Base-by-base conservation (phyloP, 2,797 vertebrate genomes). In the Oophaga sylvatica region DNA sequence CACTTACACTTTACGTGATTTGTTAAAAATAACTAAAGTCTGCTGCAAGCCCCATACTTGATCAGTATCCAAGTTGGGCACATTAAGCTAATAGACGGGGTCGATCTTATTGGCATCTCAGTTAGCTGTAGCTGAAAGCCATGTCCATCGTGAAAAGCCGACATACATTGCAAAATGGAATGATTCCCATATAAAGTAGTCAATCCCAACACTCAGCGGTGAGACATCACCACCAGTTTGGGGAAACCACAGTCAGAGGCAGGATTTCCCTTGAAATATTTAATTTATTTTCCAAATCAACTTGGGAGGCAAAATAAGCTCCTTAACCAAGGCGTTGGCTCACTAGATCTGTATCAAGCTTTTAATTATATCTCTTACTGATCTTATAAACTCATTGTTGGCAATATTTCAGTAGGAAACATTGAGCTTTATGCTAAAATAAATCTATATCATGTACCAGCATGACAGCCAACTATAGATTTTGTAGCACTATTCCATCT, bases 281-380 rank as follows among this genome's bases (percentile, higher is more conserved):
- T n/a, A 65, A 65, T 73, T 29, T 67, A 20, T 76, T 53, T 82
- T 68, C 86, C 71, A 87, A 83, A 67, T 19, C 86, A 60, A 78
- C 86, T 70, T 87, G 86, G 80, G 86, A 68, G 86, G 86, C 86
- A 76, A 8, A 68, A 29, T 62, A 87, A 19, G 62, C 68, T 82
- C 22, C 48, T 26, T 70, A 57, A 83, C 60, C 65, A 68, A 87
- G 86, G 81, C 62, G 81, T 87, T 83, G 86, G 73, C 81, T 78
- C 68, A 16, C 78, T 57, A 60, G 80, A 68, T 83, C 22, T 79
- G 26, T 83, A 83, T 79, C 73, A 71, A 80, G 71, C 22, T 88
- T 84, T 84, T 84, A 88, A 84, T 88, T 84, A 77, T 26, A 62
- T 83, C 29, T 31, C 48, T 62, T 84, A 53, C 76, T 79, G 45